Percentiles rank a stretch among this genome's conserved stretches.
These are phyloP conservation scores for Arnoldichthys spilopterus DNA, from an alignment of 2,797 vertebrate species.

Conservation along the genomic window DNA sequence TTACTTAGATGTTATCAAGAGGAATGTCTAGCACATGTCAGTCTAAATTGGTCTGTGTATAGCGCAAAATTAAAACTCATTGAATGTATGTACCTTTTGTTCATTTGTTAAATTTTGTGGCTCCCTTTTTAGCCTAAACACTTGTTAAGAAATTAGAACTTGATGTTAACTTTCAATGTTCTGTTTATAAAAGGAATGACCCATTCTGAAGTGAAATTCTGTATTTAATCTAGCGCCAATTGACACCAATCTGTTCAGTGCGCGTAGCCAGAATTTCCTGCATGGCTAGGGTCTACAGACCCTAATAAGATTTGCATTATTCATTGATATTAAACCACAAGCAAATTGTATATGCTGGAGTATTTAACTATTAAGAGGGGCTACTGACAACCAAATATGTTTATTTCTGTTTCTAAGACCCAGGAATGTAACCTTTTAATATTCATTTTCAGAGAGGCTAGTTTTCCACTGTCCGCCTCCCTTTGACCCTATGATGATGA, in stretches of 20 bases:
- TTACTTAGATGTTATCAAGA: conserved; percentile 46
- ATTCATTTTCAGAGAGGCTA: conserved; percentile 25
- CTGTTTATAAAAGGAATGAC: conserved; percentile 4
- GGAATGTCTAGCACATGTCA: conserved; percentile 46
- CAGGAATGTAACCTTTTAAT: conserved; percentile 55
- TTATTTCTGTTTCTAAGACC: conserved; percentile 53
- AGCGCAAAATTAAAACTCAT: conserved; percentile 49
- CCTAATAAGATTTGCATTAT: not conserved
- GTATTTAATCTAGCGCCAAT: conserved; percentile 26
- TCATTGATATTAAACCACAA: conserved; percentile 7
- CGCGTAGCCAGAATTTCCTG: conserved; percentile 26
- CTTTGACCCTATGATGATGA: conserved; percentile 19
- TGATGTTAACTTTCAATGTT: conserved; percentile 22
- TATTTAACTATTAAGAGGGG: conserved; percentile 24
- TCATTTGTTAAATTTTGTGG: conserved; percentile 42
- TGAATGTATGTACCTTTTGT: conserved; percentile 60
- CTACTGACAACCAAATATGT: conserved; percentile 56
- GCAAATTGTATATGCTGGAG: conserved; percentile 29
- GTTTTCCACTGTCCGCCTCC: conserved; percentile 36
- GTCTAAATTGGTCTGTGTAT: conserved; percentile 46
- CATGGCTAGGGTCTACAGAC: conserved; percentile 1
- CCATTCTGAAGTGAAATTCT: conserved; percentile 21
- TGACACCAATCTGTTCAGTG: conserved; percentile 17
- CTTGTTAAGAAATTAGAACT: conserved; percentile 39
- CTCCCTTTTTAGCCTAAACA: conserved; percentile 30